Evolutionary conservation across 2,797 vertebrate genomes (phyloP), one percentile per base, ranked within the genome.

Genomic region (Meda fulgida): DNA sequence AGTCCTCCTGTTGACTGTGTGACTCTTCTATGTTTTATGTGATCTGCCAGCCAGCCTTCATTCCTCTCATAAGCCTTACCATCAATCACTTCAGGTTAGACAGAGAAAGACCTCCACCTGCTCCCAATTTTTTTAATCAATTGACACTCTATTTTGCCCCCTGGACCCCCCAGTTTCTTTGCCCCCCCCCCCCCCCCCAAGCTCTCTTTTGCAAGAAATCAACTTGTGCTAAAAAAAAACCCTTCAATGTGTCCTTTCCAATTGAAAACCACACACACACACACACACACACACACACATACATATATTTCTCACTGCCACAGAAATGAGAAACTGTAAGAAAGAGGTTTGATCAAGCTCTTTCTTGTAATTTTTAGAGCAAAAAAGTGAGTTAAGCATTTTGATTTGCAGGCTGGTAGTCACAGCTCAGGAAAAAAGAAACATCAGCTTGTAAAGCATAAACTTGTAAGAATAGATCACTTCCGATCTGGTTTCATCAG

Each of bases 21-120:
- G 76, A 38, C 51, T 86, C 26, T 78, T 65, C 55, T 38, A 11
- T 90, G 63, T 89, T 21, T 80, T 89, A 98, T 97, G 97, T 98
- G 85, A 97, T 99, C 90, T 96, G 94, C 4, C 95, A 97, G 97
- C 98, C 89, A 93, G 69, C 97, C 92, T 99, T 97, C 93, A 97
- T 99, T 87, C 97, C 97, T 18, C 86, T 93, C 78, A 95, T 97
- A 85, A 97, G 95, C 72, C 96, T 99, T 83, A 96, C 97, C 90
- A 95, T 97, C 85, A 97, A 92, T 89, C 97, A 99, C 77, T 92
- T 99, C 92, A 97, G 97, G 97, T 98, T 94, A 10, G 77, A 48
- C 73, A 70, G 79, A n/a, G 16, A 43, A n/a, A 80, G 65, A 81
- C 48, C 77, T 80, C 75, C 19, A 78, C 51, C 43, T 81, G 67